A percentile compares a stretch with the other conserved stretches of the same genome.
These are phyloP conservation scores for Rhinoderma darwinii DNA, from an alignment of 2,113 vertebrate species.

Conservation along the genomic window DNA sequence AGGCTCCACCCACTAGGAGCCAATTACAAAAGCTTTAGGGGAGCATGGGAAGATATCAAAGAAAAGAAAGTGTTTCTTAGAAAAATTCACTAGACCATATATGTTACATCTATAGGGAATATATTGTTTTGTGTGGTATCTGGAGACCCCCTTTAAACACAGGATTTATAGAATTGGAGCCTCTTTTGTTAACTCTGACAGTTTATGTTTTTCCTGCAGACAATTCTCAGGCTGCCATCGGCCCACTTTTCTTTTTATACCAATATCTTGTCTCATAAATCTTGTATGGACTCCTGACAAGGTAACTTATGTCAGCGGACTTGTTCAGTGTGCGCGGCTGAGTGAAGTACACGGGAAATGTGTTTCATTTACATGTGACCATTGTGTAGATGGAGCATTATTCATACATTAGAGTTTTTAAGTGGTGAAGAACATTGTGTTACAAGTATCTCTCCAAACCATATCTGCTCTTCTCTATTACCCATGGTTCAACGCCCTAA, in stretches of 20 bases:
- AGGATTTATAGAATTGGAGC: not conserved
- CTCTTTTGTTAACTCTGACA: not conserved
- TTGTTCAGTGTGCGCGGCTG: constrained; percentile 66
- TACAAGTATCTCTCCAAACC: constrained; percentile 67
- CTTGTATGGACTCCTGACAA: constrained; percentile 69
- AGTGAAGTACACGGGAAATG: constrained; percentile 67
- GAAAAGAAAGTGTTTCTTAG: too few species aligned
- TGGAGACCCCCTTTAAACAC: not conserved
- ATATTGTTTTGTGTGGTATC: too few species aligned
- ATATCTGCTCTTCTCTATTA: constrained; percentile 67
- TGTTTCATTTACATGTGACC: constrained; percentile 70
- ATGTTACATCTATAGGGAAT: too few species aligned
- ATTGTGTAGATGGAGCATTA: constrained; percentile 67
- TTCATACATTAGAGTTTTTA: constrained; percentile 69
- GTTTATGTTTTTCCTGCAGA: not conserved
- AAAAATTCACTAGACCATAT: too few species aligned
- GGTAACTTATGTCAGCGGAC: constrained; percentile 64
- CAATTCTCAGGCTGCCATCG: constrained; percentile 50
- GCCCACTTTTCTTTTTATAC: constrained; percentile 67
- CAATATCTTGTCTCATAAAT: constrained; percentile 71
- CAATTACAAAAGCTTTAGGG: too few species aligned
- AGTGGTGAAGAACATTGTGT: constrained; percentile 63
- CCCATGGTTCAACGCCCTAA: constrained; percentile 68
- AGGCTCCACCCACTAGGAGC: too few species aligned
- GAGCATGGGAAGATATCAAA: too few species aligned